Evolutionary conservation across 2,797 vertebrate species (phyloP).

Genomic region (Coluber constrictor): DNA sequence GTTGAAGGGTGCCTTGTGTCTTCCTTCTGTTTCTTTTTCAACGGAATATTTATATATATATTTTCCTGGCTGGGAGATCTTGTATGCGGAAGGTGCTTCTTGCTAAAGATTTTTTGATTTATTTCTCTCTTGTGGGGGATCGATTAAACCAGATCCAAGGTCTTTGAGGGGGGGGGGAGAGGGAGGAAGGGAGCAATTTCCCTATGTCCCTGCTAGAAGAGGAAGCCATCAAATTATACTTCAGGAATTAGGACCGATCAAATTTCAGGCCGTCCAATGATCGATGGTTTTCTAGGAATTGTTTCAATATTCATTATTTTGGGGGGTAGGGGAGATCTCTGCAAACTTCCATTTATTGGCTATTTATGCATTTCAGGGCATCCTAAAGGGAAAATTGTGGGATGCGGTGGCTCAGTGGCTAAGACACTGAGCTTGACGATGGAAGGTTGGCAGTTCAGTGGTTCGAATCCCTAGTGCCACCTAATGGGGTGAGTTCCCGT

Average conservation of each 20-base stretch:
- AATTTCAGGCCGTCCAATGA: background rate
- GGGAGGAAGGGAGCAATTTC: background rate
- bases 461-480: too few species aligned
- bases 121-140: background rate
- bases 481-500: too few species aligned
- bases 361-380: background rate
- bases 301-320: background rate
- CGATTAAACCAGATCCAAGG: background rate
- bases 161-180: rapidly evolving
- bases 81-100: background rate
- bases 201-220: background rate
- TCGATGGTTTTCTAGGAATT: background rate
- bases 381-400: background rate
- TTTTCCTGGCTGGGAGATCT: background rate
- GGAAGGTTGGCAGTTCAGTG: too few species aligned
- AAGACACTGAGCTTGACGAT: too few species aligned
- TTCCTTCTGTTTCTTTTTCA: background rate
- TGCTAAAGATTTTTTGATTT: background rate
- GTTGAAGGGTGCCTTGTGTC: conserved; percentile 16
- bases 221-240: background rate
- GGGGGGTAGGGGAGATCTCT: background rate
- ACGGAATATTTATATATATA: too few species aligned
- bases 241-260: background rate
- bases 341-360: background rate
- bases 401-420: too few species aligned